phyloP scores from a whole-genome alignment of 1,140 invertebrate species.

The Akabosia matsudoensis region DNA sequence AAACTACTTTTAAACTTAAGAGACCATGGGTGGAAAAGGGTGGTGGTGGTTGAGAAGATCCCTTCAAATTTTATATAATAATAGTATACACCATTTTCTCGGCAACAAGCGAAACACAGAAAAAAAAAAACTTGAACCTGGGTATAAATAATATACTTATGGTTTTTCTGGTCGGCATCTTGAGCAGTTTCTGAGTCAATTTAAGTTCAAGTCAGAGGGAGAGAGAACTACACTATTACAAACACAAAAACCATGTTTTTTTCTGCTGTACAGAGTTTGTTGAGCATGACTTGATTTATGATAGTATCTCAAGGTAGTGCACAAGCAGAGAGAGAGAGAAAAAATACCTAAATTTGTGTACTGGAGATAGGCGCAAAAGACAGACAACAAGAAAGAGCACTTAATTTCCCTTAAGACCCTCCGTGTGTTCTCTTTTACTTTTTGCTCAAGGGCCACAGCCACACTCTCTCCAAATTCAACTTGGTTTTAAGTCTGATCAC shows the following conservation, averaged over 20 bases:
- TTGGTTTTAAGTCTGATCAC: not conserved
- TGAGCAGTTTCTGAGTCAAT: not conserved
- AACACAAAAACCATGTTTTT: not conserved
- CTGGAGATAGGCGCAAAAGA: not conserved
- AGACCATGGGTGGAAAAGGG: not conserved
- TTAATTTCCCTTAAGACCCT: conserved; percentile 21
- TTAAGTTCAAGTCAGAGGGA: no score
- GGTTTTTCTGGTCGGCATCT: not conserved
- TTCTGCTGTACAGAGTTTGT: not conserved
- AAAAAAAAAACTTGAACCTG: not conserved
- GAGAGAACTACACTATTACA: no score
- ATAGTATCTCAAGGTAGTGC: conserved; percentile 5
- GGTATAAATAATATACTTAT: not conserved
- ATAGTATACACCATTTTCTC: not conserved
- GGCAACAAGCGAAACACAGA: no score
- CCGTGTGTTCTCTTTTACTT: not conserved
- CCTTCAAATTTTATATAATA: not conserved
- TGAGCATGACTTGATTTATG: conserved; percentile 21
- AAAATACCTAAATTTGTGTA: no score
- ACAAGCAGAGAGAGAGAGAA: conserved; percentile 1
- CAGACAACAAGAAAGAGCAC: conserved; percentile 18
- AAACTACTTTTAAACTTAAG: no score
- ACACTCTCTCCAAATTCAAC: not conserved
- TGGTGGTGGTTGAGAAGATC: no score
- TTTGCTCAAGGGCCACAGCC: conserved; percentile 15